Base-by-base conservation (phyloP, 2,797 vertebrate species). In the Enteromius afrohamiltoni region DNA sequence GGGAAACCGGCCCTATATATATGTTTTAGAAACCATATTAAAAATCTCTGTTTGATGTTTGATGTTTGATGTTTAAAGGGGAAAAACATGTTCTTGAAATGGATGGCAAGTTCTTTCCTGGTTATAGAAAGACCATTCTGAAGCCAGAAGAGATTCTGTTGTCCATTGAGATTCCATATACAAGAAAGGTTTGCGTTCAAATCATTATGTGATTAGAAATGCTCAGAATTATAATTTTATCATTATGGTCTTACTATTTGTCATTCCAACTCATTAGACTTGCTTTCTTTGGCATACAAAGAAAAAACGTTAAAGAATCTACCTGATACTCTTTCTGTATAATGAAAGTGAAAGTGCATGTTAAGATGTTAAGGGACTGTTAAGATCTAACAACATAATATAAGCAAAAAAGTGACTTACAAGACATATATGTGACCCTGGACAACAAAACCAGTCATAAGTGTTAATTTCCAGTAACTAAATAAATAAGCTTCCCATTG, bases 31-130 rank as follows among this genome's bases (percentile, higher is more conserved):
- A 40, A 67, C 26, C n/a, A 6, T 75, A 8, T 68, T 37, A 62
- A 34, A 47, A 71, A 47, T 73, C 19, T 73, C n/a, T 64, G 13
- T 60, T 16, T 69, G 19, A 29, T 75, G 51, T 79, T 86, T 85
- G n/a, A n/a, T 64, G 13, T 60, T 16, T 69, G 19, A 29, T 75
- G 51, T 79, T 86, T 85, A n/a, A 82, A 97, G 96, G 91, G 47
- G 93, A 94, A 26, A 93, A 77, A 85, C 94, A 94, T 60, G 93
- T 89, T 0, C 0, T 96, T 83, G 87, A 0, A 0, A 96, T 97
- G 95, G 95, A 96, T 65, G 93, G 94, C n/a, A 93, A 91, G 4
- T 97, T 97, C 88, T 97, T 97, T 82, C 94, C 94, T 0, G 93
- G 91, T 37, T 97, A 96, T 90, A 93, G 96, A 80, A 96, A 91